Evolutionary conservation across 53 echinoderm and acorn worm species (phyloP).

Genomic region (Patiria pectinifera): DNA sequence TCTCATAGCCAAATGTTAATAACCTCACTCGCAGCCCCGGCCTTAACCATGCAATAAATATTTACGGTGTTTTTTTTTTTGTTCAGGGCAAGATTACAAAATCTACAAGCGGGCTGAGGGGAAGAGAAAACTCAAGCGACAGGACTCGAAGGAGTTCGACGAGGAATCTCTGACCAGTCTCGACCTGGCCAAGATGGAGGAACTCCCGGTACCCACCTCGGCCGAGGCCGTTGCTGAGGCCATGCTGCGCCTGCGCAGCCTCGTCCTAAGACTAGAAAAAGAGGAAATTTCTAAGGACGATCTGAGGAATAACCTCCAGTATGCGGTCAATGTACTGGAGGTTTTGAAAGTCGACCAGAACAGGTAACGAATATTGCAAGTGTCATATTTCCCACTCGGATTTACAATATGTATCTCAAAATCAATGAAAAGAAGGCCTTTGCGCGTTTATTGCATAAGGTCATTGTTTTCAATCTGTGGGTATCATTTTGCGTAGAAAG

Average conservation of each 20-base stretch:
- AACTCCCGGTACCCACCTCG: slow-evolving; percentile 81
- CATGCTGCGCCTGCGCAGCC: slow-evolving; percentile 85
- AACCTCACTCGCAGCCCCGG: too few relatives aligned
- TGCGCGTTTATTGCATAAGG: too few relatives aligned
- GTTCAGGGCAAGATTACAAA: slow-evolving; percentile 64
- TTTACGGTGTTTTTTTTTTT: neutral
- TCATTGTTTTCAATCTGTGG: too few relatives aligned
- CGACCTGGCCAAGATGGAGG: slow-evolving; percentile 77
- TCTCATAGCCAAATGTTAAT: too few relatives aligned
- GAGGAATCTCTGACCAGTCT: slow-evolving; percentile 85
- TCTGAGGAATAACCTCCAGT: slow-evolving; percentile 89
- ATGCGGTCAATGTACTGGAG: slow-evolving; percentile 90
- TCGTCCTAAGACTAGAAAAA: slow-evolving; percentile 85
- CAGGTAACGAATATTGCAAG: slow-evolving; percentile 48
- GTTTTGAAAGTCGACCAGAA: slow-evolving; percentile 68
- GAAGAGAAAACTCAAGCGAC: slow-evolving; percentile 77
- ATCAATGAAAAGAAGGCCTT: too few relatives aligned
- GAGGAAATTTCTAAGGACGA: slow-evolving; percentile 81
- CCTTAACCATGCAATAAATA: neutral
- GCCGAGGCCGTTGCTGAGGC: slow-evolving; percentile 88
- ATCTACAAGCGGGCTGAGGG: slow-evolving; percentile 63
- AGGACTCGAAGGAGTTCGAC: slow-evolving; percentile 81
- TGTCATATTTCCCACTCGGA: too few relatives aligned
- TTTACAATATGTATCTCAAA: neutral
- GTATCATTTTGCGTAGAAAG: too few relatives aligned